These are phyloP conservation scores for Paratilapia polleni DNA, from an alignment of 2,113 vertebrate species.

Conservation along the genomic window DNA sequence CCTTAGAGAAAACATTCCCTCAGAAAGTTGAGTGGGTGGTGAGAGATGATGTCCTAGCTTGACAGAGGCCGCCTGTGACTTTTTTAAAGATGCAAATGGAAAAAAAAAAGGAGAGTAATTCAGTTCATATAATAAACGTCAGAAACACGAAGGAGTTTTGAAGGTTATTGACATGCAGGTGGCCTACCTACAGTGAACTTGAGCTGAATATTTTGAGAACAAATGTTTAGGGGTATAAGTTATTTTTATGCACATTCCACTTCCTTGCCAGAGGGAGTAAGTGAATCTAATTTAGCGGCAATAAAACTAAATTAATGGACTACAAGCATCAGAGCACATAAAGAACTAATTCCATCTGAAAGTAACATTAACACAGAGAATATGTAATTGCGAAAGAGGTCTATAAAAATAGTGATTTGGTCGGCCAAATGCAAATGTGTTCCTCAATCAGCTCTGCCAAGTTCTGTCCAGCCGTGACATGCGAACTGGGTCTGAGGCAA, in stretches of 20 bases:
- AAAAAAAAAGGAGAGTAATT: constrained; percentile 36
- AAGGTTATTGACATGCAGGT: constrained; percentile 70
- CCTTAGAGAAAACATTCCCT: constrained; percentile 59
- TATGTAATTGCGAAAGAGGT: constrained; percentile 78
- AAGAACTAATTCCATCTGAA: constrained; percentile 80
- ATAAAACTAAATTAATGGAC: constrained; percentile 86
- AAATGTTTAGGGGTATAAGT: constrained; percentile 81
- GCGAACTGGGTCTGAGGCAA: constrained; percentile 48
- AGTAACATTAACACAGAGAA: constrained; percentile 81
- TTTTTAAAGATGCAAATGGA: constrained; percentile 26
- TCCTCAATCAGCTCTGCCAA: constrained; percentile 67
- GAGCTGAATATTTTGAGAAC: constrained; percentile 71
- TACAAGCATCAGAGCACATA: constrained; percentile 80
- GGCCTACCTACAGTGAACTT: constrained; percentile 42
- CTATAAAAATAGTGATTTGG: constrained; percentile 82
- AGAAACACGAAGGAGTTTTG: constrained; percentile 36
- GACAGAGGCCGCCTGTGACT: constrained; percentile 27
- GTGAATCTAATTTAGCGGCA: constrained; percentile 84
- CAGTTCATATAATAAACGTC: constrained; percentile 28
- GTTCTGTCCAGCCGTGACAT: constrained; percentile 64
- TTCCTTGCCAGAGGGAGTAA: constrained; percentile 77
- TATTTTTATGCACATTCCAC: constrained; percentile 81
- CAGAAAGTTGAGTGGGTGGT: constrained; percentile 51
- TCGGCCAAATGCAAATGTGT: constrained; percentile 77
- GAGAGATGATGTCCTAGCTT: constrained; percentile 56